Evolutionary conservation across 2,113 vertebrate species (phyloP).

Genomic region (Phrynosoma blainvillii): DNA sequence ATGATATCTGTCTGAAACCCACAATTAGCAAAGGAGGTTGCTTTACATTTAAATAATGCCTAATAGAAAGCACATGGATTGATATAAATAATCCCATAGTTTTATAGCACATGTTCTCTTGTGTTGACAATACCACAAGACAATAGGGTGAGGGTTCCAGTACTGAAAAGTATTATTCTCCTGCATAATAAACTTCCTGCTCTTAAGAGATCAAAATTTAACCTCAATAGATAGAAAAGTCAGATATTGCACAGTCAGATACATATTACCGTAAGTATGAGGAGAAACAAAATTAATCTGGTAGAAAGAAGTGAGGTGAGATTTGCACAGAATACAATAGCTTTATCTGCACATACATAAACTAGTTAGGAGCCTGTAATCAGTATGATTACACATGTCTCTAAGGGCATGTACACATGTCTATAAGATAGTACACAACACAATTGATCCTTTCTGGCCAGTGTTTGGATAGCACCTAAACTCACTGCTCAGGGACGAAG

Average conservation of each 20-base stretch:
- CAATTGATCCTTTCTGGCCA: not conserved
- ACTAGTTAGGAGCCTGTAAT: not conserved
- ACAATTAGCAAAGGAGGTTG: not conserved
- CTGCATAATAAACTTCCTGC: not conserved
- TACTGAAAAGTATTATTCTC: not conserved
- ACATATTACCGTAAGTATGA: rapidly evolving
- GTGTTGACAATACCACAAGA: not conserved
- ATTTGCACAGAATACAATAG: not conserved
- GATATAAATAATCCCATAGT: not conserved
- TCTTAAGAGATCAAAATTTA: not conserved
- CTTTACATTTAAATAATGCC: conserved; percentile 12
- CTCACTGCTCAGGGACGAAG: not conserved
- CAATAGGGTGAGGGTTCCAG: not conserved
- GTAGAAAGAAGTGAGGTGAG: not conserved
- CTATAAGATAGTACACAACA: not conserved
- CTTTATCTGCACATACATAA: conserved; percentile 15
- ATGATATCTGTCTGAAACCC: not conserved
- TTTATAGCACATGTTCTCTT: conserved; percentile 2
- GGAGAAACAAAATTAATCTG: not conserved
- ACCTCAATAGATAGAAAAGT: conserved; percentile 22
- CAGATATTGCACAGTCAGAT: conserved; percentile 4
- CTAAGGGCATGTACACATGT: not conserved
- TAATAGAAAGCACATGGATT: conserved; percentile 12
- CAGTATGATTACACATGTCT: not conserved
- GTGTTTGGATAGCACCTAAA: not conserved